Evolutionary conservation across 2,113 vertebrate genomes (phyloP), one percentile per base, ranked within the genome.

Genomic region (Burhinus bistriatus): DNA sequence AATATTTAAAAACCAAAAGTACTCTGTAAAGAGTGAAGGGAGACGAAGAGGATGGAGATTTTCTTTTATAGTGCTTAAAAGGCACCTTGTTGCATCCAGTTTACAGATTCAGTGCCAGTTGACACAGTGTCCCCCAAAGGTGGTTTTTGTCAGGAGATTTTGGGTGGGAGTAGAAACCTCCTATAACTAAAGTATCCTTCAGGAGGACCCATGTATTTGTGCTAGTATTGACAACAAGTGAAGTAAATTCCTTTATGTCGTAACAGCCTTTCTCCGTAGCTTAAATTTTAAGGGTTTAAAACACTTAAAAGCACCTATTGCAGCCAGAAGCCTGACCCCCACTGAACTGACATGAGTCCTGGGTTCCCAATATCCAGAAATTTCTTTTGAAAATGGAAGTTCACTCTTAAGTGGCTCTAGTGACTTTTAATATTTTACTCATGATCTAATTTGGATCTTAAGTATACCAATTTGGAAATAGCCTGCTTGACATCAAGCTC

Each of bases 401-500:
- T 95, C 22, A 9, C n/a, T 93, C 58, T 62, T 80, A 90, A 83
- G 45, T 83, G 36, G 36, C 32, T 90, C 78, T 93, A 83, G 40
- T 66, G 42, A 84, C 71, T 93, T 95, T 95, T 91, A 93, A 87
- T 92, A 66, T 91, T 95, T 95, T 85, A 11, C 58, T 93, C 8
- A 13, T 93, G 70, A 93, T 97, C 73, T 95, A 72, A 94, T 94
- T 95, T 93, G 92, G 52, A 95, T 91, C 80, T 82, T 75, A 78
- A 92, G 47, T 75, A 79, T 83, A 90, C 29, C 64, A 68, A 45
- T 91, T 93, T 97, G 44, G 71, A 96, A 83, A 94, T 75, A 94
- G 88, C 34, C 94, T 96, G 49, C 71, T 68, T 95, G 91, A 69
- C 42, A 94, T 87, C 94, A 93, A 92, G 62, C 83, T 90, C 77